Evolutionary conservation across 2,888 invertebrate species (phyloP).

Genomic region (Eupithecia insigniata): DNA sequence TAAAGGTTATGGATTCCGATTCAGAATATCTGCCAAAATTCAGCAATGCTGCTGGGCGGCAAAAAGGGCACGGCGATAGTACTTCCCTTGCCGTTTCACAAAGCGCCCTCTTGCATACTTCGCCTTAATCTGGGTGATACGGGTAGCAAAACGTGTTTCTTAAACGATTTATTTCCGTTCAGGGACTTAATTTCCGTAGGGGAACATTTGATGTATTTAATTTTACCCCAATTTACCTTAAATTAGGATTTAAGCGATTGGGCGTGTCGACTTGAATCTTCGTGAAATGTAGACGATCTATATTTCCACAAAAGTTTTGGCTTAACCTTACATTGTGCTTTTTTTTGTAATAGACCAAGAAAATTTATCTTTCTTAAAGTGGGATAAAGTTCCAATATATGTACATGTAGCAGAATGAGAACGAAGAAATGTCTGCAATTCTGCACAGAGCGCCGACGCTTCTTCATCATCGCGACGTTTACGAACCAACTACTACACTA

Average conservation of each 20-base stretch:
- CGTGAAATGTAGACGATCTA: background rate
- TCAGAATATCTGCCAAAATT: background rate
- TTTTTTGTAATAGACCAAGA: background rate
- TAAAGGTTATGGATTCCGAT: background rate
- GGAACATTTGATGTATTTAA: slow-evolving; percentile 34
- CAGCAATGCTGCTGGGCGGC: background rate
- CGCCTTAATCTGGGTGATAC: background rate
- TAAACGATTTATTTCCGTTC: slow-evolving; percentile 42
- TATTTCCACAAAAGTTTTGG: too few relatives aligned
- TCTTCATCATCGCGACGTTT: slow-evolving; percentile 22
- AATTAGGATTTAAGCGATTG: background rate
- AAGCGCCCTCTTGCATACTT: background rate
- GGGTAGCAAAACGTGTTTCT: slow-evolving; percentile 5
- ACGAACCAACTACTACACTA: slow-evolving; percentile 4
- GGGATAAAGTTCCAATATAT: background rate
- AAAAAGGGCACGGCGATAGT: background rate
- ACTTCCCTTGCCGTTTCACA: background rate
- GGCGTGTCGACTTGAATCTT: background rate
- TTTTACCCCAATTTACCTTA: background rate
- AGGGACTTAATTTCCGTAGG: slow-evolving; percentile 48
- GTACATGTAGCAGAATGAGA: background rate
- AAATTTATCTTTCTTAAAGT: background rate
- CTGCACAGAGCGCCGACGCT: slow-evolving; percentile 25
- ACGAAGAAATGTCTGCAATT: slow-evolving; percentile 11
- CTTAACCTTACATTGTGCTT: background rate